Base-by-base conservation (phyloP, 2,113 vertebrate genomes). In the Empidonax alnorum region DNA sequence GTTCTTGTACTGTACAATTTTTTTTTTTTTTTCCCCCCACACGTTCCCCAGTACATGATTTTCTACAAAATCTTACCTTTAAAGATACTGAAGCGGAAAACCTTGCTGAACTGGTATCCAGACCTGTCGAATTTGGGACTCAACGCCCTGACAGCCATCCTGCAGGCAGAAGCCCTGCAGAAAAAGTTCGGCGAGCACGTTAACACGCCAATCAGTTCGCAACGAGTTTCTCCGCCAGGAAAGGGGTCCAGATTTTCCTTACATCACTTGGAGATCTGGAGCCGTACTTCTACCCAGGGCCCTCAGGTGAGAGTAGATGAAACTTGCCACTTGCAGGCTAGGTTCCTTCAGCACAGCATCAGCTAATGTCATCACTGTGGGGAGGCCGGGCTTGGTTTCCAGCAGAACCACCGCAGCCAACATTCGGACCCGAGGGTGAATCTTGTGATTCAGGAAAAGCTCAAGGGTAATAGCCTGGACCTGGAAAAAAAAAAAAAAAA, bases 181-280 rank as follows among this genome's bases (percentile, higher is more conserved):
- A 46, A 89, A 95, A 90, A 72, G 55, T 46, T 66, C 0, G 1
- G 8, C 9, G 19, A 78, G 41, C 33, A 35, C 4, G 37, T 96
- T 86, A 96, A 41, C 7, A 31, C n/a, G 17, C 73, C 39, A 23
- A 13, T 65, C 31, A 58, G 31, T 55, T 88, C 65, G 30, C 49
- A 84, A 33, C 5, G 75, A 30, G 4, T 8, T 59, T 41, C 65
- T 84, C 22, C 23, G 7, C 46, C 61, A 67, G 27, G 63, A 52
- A 59, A 66, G 66, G 42, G 55, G 74, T 27, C 5, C 39, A 65
- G 31, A 28, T 90, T 76, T 82, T 58, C 22, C 97, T 97, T 97
- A 98, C 98, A 88, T 15, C 18, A 15, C 67, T 85, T 96, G 95
- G n/a, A 96, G 94, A 75, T 97, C 97, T 46, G 97, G 97, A 58